Evolutionary conservation across 2,888 invertebrate species (phyloP), one percentile per base, ranked within the genome.

Genomic region (Rotaria sp.): DNA sequence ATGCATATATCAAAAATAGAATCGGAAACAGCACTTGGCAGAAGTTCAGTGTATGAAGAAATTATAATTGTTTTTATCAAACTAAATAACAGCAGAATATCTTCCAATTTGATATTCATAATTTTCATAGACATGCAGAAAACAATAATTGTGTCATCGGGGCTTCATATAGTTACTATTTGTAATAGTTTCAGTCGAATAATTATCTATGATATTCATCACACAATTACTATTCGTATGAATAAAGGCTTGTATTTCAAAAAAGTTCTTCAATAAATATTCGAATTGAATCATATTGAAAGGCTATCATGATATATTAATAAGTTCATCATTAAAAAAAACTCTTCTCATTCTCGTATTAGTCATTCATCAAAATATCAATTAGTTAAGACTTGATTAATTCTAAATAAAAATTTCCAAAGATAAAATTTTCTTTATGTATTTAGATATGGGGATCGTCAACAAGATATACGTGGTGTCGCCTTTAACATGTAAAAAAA

Each of bases 321-420:
- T 30, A 85, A 87, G 55, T 84, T 88, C 75, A 88, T 88, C 86
- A 87, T 84, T 74, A 87, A 67, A 87, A 45, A 45, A 90, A 87
- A n/a, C n/a, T 88, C 89, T 48, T 90, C 91, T 10, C 92, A 95
- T 85, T 98, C 97, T 91, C 92, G 98, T 86, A 94, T 95, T 3
- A 96, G 99, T 88, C 97, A 96, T 91, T 95, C 96, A 13, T 95
- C 97, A 0, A 94, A 95, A 88, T 94, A 96, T 90, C 96, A 96
- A 26, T 93, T 96, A 13, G 93, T 99, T 86, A 98, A 97, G 91
- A 95, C 92, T 88, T 85, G 87, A 84, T 59, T 84, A 30, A 26
- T 45, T 50, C 50, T 41, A 41, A 41, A 41, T 5, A 5, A 41
- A 41, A 41, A 41, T 41, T 41, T 41, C n/a, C 8, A 41, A 41